A percentile compares a stretch with the other conserved stretches of the same genome.
phyloP scores from a whole-genome alignment of 1,140 invertebrate genomes.

The Calephelis nemesis region DNA sequence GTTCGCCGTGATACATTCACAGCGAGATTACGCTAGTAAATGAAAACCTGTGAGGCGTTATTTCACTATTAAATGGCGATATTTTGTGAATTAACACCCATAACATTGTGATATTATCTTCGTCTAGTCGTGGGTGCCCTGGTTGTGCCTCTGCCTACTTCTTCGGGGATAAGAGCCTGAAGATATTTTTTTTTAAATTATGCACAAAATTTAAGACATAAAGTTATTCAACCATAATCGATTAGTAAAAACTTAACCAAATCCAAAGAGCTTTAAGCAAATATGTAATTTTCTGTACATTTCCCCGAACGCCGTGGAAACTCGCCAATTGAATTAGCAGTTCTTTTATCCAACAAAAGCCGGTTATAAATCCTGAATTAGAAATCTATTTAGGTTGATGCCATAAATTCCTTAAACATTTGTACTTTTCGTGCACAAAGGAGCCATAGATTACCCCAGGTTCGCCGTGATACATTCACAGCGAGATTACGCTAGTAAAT shows the following conservation, averaged over 20 bases:
- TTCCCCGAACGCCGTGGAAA: not conserved
- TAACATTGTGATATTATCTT: no score
- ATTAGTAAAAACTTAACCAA: no score
- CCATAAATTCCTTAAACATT: constrained; percentile 33
- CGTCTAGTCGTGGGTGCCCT: no score
- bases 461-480: constrained; percentile 37
- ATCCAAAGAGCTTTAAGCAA: no score
- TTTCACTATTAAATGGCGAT: constrained; percentile 35
- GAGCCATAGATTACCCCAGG: constrained; percentile 38
- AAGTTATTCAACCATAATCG: no score
- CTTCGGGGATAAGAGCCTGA: no score
- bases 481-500: constrained; percentile 40
- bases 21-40: constrained; percentile 38
- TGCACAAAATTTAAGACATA: no score
- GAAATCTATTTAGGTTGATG: constrained; percentile 21
- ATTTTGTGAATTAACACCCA: constrained; percentile 27
- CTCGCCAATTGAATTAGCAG: constrained; percentile 18
- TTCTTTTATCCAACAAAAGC: constrained; percentile 11
- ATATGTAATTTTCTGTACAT: not conserved
- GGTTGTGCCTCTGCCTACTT: no score
- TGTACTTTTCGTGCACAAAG: constrained; percentile 41
- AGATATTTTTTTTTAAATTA: no score
- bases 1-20: constrained; percentile 37
- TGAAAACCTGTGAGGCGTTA: constrained; percentile 40
- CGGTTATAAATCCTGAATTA: constrained; percentile 15